Evolutionary conservation across 2,797 vertebrate species (phyloP).

Genomic region (Dromococcyx pavoninus): DNA sequence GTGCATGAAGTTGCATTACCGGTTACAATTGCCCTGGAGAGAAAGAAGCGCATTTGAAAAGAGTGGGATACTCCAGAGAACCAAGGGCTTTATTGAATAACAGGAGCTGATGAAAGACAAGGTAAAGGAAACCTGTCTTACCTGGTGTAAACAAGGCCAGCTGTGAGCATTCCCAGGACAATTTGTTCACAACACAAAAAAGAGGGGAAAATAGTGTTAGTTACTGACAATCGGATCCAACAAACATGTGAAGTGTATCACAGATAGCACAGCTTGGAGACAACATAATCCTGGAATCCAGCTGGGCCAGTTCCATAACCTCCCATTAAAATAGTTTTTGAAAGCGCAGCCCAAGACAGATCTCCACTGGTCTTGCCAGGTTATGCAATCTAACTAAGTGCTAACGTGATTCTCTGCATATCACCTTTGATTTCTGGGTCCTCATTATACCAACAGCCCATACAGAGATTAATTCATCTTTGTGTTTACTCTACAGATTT

Average conservation of each 20-base stretch:
- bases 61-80: slow-evolving; percentile 56
- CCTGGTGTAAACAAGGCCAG: slow-evolving; percentile 99
- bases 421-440: background rate
- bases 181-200: slow-evolving; percentile 45
- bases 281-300: slow-evolving; percentile 37
- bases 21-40: background rate
- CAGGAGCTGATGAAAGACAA: slow-evolving; percentile 76
- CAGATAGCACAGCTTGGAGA: background rate
- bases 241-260: background rate
- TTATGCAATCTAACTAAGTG: background rate
- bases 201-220: slow-evolving; percentile 18
- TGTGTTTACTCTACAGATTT: background rate
- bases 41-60: background rate
- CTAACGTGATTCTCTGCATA: background rate
- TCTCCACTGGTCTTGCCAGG: background rate
- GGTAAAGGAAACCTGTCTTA: slow-evolving; percentile 75
- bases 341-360: background rate
- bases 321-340: slow-evolving; percentile 4
- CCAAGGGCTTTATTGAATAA: slow-evolving; percentile 57
- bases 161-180: slow-evolving; percentile 76
- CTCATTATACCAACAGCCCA: background rate
- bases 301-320: slow-evolving; percentile 7
- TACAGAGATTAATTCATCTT: background rate
- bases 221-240: background rate
- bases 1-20: background rate